Evolutionary conservation across 1,140 invertebrate species (phyloP), one percentile per base, ranked within the genome.

Genomic region (Cotesia typhae): DNA sequence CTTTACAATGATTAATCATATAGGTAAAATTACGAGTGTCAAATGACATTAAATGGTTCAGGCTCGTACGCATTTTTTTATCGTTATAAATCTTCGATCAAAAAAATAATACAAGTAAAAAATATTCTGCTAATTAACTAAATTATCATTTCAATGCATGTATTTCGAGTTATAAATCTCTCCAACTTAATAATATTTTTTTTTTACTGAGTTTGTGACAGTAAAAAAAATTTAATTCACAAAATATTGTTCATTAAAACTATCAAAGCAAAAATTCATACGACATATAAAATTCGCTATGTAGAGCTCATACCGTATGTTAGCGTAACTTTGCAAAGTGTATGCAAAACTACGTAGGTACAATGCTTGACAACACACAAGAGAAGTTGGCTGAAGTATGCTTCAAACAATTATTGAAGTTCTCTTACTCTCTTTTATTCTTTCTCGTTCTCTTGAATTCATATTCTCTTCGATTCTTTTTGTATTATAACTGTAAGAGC

Each of bases 401-500:
- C 72, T 70, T 57, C 28, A 74, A 70, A 70, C 67, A 74, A 74
- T 73, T 73, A 73, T 67, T 36, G 41, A 73, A 69, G 57, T 65
- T 57, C 28, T 64, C 51, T 64, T 38, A 64, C 63, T 52, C 14
- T 65, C 57, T 37, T 28, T 6, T 10, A 35, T 59, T 51, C 36
- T 61, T 9, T 20, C 38, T 52, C 65, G 20, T 35, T 52, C 61
- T 12, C 57, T 20, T 20, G 12, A 3, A 41, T 41, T 63, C 14
- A 63, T 63, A 17, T 57, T 57, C 20, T 47, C 41, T 47, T 7
- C 10, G 10, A 47, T 10, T 47, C 41, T 47, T 47, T 47, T 10
- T 47, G 10, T 6, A 9, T 47, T 9, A 47, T 10, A 6, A 47
- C 41, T 47, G 41, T 10, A 6, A 47, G 41, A 47, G 10, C 41